Base-by-base conservation (phyloP, 2,797 vertebrate species). In the Morus bassanus region DNA sequence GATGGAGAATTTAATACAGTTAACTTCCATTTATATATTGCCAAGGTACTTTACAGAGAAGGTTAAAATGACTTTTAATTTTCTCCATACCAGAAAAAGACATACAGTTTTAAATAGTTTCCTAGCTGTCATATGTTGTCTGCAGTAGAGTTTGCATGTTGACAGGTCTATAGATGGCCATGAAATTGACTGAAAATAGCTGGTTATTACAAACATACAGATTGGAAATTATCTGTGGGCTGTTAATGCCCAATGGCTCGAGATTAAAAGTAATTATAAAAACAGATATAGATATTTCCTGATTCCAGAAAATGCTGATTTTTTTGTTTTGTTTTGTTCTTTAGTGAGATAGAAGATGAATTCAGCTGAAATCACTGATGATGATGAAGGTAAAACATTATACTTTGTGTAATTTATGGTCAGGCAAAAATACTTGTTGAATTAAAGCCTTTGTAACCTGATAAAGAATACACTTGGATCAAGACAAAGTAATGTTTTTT, bases 331-430 rank as follows among this genome's bases (percentile, higher is more conserved):
- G 43, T 95, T 69, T 96, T 93, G 88, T 91, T 96, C 93, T 97
- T 83, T 95, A 98, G 98, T 97, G 96, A 93, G 89, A 92, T 95
- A 97, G 97, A 98, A 98, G 98, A 98, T 98, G 98, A 98, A 98
- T 97, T 97, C 98, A 98, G 92, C 97, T 98, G 98, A 98, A 98
- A 97, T 98, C 95, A 97, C 98, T 93, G 95, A 97, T 86, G 97
- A 97, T 95, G 97, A 97, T 95, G 98, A 98, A 98, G 98, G 98
- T 98, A 98, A 97, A 96, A 81, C 84, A 63, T 35, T 91, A 30
- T 35, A 41, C 11, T 51, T 86, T 35, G 14, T 94, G n/a, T 88
- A 50, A 83, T 68, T 81, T 94, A 30, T 70, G 13, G 83, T 83
- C n/a, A 37, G 60, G 83, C 16, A 73, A 68, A 95, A 96, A 61